Conservation (phyloP, 2,888 invertebrate species). For the Pteria penguin region DNA sequence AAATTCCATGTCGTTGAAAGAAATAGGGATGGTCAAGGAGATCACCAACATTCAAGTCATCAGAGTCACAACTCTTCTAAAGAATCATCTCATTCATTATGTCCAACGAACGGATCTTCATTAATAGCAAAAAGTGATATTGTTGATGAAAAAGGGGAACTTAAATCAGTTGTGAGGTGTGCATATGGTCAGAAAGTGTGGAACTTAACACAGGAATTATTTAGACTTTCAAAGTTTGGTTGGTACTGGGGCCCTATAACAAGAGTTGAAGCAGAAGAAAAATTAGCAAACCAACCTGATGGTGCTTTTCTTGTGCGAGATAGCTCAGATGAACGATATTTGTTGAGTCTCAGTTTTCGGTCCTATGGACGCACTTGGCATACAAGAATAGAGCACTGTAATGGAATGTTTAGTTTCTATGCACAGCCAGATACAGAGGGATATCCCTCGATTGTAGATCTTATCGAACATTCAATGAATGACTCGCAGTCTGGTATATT, state of each 20-base stretch:
- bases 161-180: background rate
- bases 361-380: slow-evolving; percentile 86
- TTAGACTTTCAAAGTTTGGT: slow-evolving; percentile 79
- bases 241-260: slow-evolving; percentile 92
- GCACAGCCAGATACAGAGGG: slow-evolving; percentile 80
- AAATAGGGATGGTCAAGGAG: slow-evolving; percentile 31
- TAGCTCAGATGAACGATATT: slow-evolving; percentile 86
- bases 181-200: slow-evolving; percentile 70
- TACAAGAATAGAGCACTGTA: slow-evolving; percentile 87
- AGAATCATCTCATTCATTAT: slow-evolving; percentile 16
- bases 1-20: slow-evolving; percentile 58
- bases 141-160: slow-evolving; percentile 8
- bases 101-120: slow-evolving; percentile 17
- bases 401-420: slow-evolving; percentile 83
- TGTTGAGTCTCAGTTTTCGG: slow-evolving; percentile 88
- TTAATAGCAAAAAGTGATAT: background rate
- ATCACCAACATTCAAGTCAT: slow-evolving; percentile 34
- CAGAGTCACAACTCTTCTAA: slow-evolving; percentile 3
- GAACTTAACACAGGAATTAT: slow-evolving; percentile 81
- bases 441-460: slow-evolving; percentile 84
- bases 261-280: slow-evolving; percentile 86
- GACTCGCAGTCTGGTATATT: slow-evolving; percentile 87
- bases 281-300: slow-evolving; percentile 86
- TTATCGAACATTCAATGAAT: slow-evolving; percentile 88
- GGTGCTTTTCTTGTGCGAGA: slow-evolving; percentile 89